Conservation (phyloP, 2,888 invertebrate species). For the Limnephilus rhombicus region DNA sequence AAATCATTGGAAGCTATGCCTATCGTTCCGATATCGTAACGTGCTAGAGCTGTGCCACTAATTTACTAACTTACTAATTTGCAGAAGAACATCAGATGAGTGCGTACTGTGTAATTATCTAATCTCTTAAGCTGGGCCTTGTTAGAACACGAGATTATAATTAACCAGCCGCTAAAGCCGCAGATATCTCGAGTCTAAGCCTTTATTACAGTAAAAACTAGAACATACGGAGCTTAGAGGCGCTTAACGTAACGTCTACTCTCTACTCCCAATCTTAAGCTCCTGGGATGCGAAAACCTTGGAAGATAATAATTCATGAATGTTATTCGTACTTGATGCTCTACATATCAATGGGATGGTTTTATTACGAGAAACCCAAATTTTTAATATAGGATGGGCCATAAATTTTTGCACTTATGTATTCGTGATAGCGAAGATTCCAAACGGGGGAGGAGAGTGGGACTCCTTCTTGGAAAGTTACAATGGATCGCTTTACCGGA, state of each 20-base stretch:
- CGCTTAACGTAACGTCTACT: not conserved
- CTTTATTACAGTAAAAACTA: not conserved
- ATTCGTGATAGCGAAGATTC: no score
- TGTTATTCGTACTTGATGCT: not conserved
- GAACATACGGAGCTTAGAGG: not conserved
- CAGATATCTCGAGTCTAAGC: not conserved
- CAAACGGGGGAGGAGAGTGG: no score
- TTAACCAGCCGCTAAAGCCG: not conserved
- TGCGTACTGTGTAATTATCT: not conserved
- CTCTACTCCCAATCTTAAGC: not conserved
- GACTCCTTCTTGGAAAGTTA: no score
- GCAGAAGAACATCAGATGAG: not conserved
- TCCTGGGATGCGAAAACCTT: not conserved
- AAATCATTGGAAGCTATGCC: no score
- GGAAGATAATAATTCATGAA: not conserved
- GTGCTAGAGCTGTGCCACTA: not conserved
- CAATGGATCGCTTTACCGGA: no score
- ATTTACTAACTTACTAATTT: not conserved
- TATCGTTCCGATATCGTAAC: no score
- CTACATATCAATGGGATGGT: not conserved
- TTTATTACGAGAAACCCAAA: no score
- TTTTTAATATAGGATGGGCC: no score
- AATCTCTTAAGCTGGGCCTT: not conserved
- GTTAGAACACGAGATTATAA: not conserved
- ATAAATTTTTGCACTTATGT: no score